Evolutionary conservation across 2,888 invertebrate genomes (phyloP), one percentile per base, ranked within the genome.

Genomic region (Brachyptera putata): DNA sequence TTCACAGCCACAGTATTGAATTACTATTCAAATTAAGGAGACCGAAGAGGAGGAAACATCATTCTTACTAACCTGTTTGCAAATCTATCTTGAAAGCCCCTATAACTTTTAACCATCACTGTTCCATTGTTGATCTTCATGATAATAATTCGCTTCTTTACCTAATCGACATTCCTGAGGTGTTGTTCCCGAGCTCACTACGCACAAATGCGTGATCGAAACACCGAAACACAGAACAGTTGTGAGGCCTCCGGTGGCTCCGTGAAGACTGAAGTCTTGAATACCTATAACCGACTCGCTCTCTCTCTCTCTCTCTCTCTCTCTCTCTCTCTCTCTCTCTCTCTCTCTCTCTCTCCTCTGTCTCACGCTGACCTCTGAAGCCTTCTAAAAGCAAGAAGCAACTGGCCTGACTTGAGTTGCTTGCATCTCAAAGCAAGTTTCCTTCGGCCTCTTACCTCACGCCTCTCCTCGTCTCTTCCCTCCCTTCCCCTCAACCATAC

Each of bases 51-150:
- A 46, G 21, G 46, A 21, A 22, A 46, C 46, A 46, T 46, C 24
- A 46, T 46, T 46, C 46, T 46, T 46, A 18, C 18, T 46, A 46
- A 46, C 46, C 46, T 46, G 46, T 46, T 46, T 46, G 18, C 21
- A 46, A 24, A 46, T 24, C 46, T 46, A 24, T 46, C 22, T 46
- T 46, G 46, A 46, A 46, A 46, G 46, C 46, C 24, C 46, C 46
- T 46, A 46, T 46, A 46, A 46, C 46, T 46, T 46, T 24, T 46
- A 24, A 46, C n/a, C 46, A 24, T 46, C 22, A 21, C 21, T 46
- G 46, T 21, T 24, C 46, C 46, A 46, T 46, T 46, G 46, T 46
- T 46, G 46, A 46, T 46, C 46, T 46, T n/a, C 46, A 46, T 46
- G 46, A 11, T 46, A 21, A 46, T 46, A 46, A 21, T 21, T 46